A percentile compares a stretch with the other conserved stretches of the same genome.
phyloP scores from a whole-genome alignment of 2,113 vertebrate species.

The Bubo scandiacus region DNA sequence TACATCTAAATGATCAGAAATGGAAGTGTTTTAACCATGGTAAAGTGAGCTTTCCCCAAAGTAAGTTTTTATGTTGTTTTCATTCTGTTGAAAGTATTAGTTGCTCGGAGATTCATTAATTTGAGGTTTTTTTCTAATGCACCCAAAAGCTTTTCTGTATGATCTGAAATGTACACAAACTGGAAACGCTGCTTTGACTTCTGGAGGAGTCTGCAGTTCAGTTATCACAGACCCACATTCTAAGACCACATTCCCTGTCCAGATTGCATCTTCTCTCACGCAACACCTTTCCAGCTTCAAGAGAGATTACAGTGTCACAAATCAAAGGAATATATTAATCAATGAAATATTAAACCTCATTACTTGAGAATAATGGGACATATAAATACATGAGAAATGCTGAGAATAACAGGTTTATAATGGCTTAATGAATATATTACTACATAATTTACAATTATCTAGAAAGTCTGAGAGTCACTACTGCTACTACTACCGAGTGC shows the following conservation, averaged over 20 bases:
- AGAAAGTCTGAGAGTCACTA: background rate
- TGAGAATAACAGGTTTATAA: slow-evolving; percentile 3
- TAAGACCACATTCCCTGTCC: background rate
- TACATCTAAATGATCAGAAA: background rate
- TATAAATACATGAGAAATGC: background rate
- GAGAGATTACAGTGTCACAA: background rate
- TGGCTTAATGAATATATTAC: background rate
- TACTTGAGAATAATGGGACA: background rate
- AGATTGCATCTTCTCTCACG: background rate
- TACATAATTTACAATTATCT: background rate
- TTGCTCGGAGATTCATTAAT: background rate
- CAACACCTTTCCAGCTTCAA: background rate
- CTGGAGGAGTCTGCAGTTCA: background rate
- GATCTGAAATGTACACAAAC: background rate
- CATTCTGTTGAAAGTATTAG: background rate
- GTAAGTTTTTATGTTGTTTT: background rate
- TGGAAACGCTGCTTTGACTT: background rate
- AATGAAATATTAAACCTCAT: slow-evolving; percentile 7
- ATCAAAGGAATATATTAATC: background rate
- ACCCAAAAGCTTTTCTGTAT: background rate
- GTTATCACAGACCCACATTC: background rate
- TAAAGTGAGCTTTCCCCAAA: background rate
- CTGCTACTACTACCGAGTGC: background rate
- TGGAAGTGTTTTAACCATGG: background rate
- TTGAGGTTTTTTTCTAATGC: background rate